Evolutionary conservation across 2,113 vertebrate genomes (phyloP).

Genomic region (Stegostoma tigrinum): DNA sequence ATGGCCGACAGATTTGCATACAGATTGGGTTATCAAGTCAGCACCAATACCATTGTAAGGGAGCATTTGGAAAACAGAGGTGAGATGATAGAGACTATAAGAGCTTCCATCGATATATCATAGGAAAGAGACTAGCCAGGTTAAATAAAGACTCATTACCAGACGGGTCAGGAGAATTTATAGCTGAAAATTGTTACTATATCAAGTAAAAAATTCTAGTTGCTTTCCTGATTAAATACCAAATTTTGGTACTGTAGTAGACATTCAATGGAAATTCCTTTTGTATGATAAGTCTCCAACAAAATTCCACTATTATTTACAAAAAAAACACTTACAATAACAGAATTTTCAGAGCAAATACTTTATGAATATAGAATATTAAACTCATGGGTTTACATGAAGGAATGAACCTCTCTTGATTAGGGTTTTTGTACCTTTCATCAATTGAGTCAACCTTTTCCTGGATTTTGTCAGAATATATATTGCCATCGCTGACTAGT

Average conservation of each 20-base stretch:
- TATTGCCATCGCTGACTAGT: constrained; percentile 86
- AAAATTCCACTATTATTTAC: neutral
- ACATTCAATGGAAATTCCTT: neutral
- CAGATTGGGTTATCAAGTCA: too few species aligned
- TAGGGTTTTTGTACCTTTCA: constrained; percentile 66
- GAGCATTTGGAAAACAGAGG: too few species aligned
- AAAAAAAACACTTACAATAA: neutral
- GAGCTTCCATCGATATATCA: too few species aligned
- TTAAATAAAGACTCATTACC: too few species aligned
- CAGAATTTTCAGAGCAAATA: neutral
- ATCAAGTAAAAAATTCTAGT: neutral
- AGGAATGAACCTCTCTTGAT: neutral
- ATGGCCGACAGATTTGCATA: too few species aligned
- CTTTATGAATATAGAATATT: neutral
- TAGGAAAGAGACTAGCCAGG: too few species aligned
- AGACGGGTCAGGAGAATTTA: too few species aligned
- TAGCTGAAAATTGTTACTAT: neutral
- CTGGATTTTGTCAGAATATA: constrained; percentile 88
- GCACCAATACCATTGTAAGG: too few species aligned
- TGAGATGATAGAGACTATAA: too few species aligned
- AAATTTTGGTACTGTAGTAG: neutral
- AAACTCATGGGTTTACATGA: neutral
- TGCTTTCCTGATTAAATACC: neutral
- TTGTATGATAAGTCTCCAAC: neutral
- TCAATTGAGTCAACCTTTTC: constrained; percentile 95